Evolutionary conservation across 2,113 vertebrate species (phyloP).

Genomic region (Noctilio leporinus): DNA sequence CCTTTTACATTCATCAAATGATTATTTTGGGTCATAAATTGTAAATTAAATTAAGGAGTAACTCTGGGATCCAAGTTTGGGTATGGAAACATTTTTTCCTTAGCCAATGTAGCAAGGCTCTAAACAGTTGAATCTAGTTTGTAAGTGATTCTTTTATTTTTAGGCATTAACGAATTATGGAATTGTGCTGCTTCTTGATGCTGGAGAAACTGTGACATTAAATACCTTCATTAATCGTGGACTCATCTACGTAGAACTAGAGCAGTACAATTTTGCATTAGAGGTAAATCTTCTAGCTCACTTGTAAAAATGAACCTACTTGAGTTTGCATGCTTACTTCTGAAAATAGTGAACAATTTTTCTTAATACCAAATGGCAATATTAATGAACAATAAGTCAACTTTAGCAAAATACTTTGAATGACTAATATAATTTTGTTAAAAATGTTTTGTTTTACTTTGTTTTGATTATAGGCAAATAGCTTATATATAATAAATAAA

Average conservation of each 20-base stretch:
- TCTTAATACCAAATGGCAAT: not conserved
- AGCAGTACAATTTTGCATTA: conserved; percentile 74
- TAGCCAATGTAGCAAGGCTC: not conserved
- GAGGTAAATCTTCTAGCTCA: conserved; percentile 74
- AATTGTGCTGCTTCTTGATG: conserved; percentile 78
- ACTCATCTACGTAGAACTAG: conserved; percentile 76
- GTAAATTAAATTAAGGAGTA: not conserved
- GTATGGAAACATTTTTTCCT: not conserved
- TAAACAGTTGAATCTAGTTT: not conserved
- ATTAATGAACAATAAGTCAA: not conserved
- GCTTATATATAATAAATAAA: not conserved
- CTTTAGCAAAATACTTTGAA: not conserved
- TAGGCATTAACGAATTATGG: conserved; percentile 84
- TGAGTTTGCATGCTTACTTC: not conserved
- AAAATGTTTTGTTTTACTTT: not conserved
- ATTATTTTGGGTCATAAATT: not conserved
- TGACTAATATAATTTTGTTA: not conserved
- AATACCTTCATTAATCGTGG: conserved; percentile 82
- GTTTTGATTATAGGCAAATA: conserved; percentile 1
- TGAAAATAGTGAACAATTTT: conserved; percentile 2
- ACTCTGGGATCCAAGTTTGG: not conserved
- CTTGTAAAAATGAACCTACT: not conserved
- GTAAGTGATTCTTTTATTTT: conserved; percentile 48
- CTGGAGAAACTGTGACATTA: conserved; percentile 70
- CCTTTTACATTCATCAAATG: not conserved